These are phyloP conservation scores for Hemibagrus guttatus DNA, from an alignment of 2,797 vertebrate genomes.

Conservation along the genomic window DNA sequence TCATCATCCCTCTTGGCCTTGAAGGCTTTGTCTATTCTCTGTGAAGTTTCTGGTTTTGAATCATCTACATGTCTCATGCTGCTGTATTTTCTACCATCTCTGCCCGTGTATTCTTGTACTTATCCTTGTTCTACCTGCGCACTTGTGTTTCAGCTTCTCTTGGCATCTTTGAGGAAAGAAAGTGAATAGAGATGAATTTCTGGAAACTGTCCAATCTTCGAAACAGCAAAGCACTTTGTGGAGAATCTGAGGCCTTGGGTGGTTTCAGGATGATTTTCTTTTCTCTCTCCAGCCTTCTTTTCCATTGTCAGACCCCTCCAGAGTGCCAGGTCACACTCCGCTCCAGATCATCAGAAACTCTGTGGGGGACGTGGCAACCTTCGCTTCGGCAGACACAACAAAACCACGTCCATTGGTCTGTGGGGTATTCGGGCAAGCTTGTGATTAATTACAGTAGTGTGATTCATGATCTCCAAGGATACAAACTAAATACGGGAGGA, in stretches of 20 bases:
- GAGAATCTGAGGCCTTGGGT: slow-evolving; percentile 3
- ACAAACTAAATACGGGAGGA: slow-evolving; percentile 15
- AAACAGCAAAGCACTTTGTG: slow-evolving; percentile 2
- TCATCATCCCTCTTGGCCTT: not conserved
- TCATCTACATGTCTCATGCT: not conserved
- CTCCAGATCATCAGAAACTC: slow-evolving; percentile 56
- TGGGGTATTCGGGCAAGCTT: slow-evolving; percentile 23
- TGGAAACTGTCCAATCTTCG: slow-evolving; percentile 19
- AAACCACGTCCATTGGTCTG: slow-evolving; percentile 7
- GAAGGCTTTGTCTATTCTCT: not conserved
- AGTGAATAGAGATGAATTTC: not conserved
- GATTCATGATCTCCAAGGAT: slow-evolving; percentile 22
- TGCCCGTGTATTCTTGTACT: not conserved
- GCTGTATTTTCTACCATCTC: slow-evolving; percentile 15
- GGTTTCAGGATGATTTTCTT: slow-evolving; percentile 19
- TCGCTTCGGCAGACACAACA: slow-evolving; percentile 41
- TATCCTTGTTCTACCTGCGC: not conserved
- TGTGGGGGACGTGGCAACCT: slow-evolving; percentile 48
- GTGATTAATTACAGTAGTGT: slow-evolving; percentile 28
- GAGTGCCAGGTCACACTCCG: slow-evolving; percentile 51
- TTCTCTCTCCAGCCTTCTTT: slow-evolving; percentile 3
- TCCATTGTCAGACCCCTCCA: slow-evolving; percentile 42
- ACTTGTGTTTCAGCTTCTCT: not conserved
- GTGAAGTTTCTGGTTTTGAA: not conserved
- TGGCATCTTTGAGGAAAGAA: not conserved